Evolutionary conservation across 2,888 invertebrate species (phyloP).

Genomic region (Ormyrus nitidulus): DNA sequence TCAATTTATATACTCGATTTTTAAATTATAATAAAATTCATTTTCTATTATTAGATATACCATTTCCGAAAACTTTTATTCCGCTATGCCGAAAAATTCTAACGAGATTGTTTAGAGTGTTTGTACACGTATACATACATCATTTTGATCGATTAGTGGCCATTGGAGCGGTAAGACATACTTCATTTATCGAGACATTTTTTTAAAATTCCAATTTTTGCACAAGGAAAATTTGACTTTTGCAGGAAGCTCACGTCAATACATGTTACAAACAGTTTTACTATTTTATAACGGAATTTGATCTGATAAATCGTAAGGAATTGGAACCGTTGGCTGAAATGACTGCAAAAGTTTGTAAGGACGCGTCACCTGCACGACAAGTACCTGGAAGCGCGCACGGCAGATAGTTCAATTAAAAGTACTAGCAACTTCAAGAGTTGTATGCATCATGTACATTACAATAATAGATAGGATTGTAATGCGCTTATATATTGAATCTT

Average conservation of each 20-base stretch:
- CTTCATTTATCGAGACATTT: not conserved
- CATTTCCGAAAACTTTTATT: slow-evolving; percentile 90
- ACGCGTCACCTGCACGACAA: slow-evolving; percentile 64
- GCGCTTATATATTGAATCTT: slow-evolving; percentile 23
- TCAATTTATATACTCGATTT: not conserved
- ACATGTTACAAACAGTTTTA: slow-evolving; percentile 97
- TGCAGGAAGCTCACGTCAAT: slow-evolving; percentile 93
- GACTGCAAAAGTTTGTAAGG: slow-evolving; percentile 84
- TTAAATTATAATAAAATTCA: not conserved
- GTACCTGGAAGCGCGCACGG: slow-evolving; percentile 48
- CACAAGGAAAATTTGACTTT: slow-evolving; percentile 49
- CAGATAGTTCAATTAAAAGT: slow-evolving; percentile 44
- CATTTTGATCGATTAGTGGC: slow-evolving; percentile 93
- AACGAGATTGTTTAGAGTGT: slow-evolving; percentile 91
- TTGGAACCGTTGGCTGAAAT: slow-evolving; percentile 89
- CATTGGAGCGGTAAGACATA: slow-evolving; percentile 86
- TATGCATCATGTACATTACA: slow-evolving; percentile 13
- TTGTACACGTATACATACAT: slow-evolving; percentile 96
- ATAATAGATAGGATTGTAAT: slow-evolving; percentile 39
- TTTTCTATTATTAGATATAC: slow-evolving; percentile 79
- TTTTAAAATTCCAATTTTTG: not conserved
- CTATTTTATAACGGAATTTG: slow-evolving; percentile 92
- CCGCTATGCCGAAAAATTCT: slow-evolving; percentile 90
- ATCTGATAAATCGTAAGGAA: slow-evolving; percentile 88
- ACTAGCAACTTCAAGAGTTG: not conserved